Percentiles rank a stretch among this genome's conserved stretches.
These are phyloP conservation scores for Oenanthe oenanthe DNA, from an alignment of 2,113 vertebrate species.

Conservation along the genomic window DNA sequence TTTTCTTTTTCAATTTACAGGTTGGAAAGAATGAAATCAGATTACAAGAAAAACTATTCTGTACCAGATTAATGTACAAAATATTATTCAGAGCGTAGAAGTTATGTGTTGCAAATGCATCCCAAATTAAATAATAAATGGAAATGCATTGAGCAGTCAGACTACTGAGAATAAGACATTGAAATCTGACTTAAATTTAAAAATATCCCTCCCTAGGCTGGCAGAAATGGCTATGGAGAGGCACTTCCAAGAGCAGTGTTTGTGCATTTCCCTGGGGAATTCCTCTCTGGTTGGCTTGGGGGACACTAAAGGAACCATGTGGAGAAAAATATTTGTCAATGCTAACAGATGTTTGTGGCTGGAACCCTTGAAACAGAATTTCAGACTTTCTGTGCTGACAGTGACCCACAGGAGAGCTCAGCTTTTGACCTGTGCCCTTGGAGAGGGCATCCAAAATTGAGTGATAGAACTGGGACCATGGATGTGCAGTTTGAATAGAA, in stretches of 20 bases:
- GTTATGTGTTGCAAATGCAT: neutral
- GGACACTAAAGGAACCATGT: neutral
- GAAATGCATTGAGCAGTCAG: neutral
- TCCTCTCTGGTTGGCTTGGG: neutral
- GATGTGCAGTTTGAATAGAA: no score
- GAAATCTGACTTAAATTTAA: neutral
- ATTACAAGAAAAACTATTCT: conserved; percentile 24
- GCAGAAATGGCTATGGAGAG: neutral
- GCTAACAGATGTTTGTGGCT: neutral
- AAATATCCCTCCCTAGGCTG: neutral
- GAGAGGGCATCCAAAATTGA: no score
- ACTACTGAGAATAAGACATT: neutral
- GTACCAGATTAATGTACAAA: neutral
- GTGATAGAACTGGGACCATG: no score
- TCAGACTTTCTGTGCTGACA: no score
- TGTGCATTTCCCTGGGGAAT: neutral
- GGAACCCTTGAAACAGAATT: no score
- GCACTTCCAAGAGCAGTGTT: neutral
- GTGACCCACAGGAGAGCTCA: no score
- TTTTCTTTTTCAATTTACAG: conserved; percentile 36
- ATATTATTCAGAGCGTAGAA: neutral
- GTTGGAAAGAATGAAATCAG: conserved; percentile 35
- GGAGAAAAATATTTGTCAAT: neutral
- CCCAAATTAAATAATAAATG: conserved; percentile 57
- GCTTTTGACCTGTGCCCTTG: no score